Evolutionary conservation across 2,113 vertebrate genomes (phyloP), one percentile per base, ranked within the genome.

Genomic region (Crotophaga sulcirostris): DNA sequence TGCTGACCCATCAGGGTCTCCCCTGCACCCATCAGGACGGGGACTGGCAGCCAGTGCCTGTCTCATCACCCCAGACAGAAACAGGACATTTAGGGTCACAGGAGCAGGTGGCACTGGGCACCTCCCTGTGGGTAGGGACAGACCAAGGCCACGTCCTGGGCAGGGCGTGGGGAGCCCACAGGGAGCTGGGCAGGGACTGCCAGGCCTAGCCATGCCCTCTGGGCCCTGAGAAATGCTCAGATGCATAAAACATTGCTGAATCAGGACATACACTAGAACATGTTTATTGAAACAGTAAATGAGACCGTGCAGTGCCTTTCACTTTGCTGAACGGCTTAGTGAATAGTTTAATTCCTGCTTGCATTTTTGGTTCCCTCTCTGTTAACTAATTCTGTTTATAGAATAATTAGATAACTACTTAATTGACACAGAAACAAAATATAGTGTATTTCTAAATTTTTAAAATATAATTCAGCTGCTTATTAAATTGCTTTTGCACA

Each of bases 351-450:
- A 91, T 77, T 94, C 59, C 59, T 42, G 25, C 74, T 69, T 80
- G 20, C 47, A 45, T 59, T 93, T 88, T 88, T 17, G 3, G 10
- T 85, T 90, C 59, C 20, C 18, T 87, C 77, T 87, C 25, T 25
- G 25, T 85, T 89, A 89, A 58, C 21, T 95, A 94, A 95, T 93
- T 91, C 75, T 87, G 89, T 91, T 96, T 83, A 95, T 87, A 80
- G 82, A 94, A 92, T 90, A 81, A 94, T 94, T 94, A 95, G 26
- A 54, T 72, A 96, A 74, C 55, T 58, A 83, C 89, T 91, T 94
- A 91, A 94, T 78, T 95, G 91, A 96, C 96, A 95, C 9, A 89
- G 84, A 96, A 95, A 93, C 78, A 96, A 93, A 97, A 93, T 94
- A 69, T 77, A 73, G 78, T 70, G 24, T 42, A 91, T 89, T 96